These are phyloP conservation scores for Melanitta fusca DNA, from an alignment of 2,797 vertebrate genomes.

Conservation along the genomic window DNA sequence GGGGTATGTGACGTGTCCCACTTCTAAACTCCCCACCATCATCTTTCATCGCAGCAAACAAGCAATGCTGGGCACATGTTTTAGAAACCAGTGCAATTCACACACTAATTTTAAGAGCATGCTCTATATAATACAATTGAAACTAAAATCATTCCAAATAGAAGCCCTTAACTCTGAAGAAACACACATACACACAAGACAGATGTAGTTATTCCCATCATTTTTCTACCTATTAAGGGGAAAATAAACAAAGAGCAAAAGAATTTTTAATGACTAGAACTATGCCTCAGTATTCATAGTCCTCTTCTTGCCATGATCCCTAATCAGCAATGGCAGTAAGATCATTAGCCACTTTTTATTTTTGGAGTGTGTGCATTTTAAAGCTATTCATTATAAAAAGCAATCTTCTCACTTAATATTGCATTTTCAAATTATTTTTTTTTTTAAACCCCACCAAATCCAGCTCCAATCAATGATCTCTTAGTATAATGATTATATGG, in stretches of 20 bases:
- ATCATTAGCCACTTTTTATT: not conserved
- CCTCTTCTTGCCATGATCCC: not conserved
- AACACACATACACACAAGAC: not conserved
- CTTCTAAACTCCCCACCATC: not conserved
- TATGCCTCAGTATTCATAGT: not conserved
- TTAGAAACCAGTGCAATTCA: not conserved
- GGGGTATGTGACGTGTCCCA: not conserved
- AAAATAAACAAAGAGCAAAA: not conserved
- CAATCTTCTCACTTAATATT: not conserved
- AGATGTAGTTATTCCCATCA: not conserved
- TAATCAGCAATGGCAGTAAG: not conserved
- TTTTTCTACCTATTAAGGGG: not conserved
- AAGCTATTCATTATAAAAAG: not conserved
- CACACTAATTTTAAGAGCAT: not conserved
- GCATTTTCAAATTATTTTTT: not conserved
- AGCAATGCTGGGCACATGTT: not conserved
- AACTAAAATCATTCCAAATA: not conserved
- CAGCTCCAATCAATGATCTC: not conserved
- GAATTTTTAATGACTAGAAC: not conserved
- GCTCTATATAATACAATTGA: not conserved
- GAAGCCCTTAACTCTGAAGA: not conserved
- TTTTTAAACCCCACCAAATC: not conserved
- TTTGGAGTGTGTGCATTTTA: not conserved
- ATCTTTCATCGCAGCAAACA: not conserved
- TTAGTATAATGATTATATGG: not conserved